Base-by-base conservation (phyloP, 2,797 vertebrate species). In the Melanotaenia maccullochi region DNA sequence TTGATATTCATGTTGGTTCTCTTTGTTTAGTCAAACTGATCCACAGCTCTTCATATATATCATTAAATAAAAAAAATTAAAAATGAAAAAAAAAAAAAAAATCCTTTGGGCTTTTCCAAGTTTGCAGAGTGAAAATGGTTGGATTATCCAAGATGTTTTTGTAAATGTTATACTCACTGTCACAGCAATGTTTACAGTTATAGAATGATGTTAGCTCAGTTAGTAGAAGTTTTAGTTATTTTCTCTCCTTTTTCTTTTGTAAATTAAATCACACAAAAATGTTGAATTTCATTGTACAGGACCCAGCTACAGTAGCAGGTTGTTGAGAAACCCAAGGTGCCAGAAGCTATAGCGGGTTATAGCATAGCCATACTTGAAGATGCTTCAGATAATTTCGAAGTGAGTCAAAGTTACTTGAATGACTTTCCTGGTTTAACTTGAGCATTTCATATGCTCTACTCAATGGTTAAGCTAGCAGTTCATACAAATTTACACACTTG, bases 351-450 rank as follows among this genome's bases (percentile, higher is more conserved):
- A 95, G 95, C 94, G 93, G 95, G 96, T 96, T 94, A 95, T 95
- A 91, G 86, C 88, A 96, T 95, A 96, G 96, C 97, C 97, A 98
- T 98, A 99, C 97, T 98, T 97, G 96, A 98, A 97, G 94, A 96
- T 93, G 95, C 93, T 96, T 96, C 88, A 92, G 91, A 90, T 92
- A 87, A 87, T 90, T 89, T 92, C 89, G 88, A 94, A 95, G 92
- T 87, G 91, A 96, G 95, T 98, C 96, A 96, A 95, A 94, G 95
- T 96, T 98, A 98, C 97, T 99, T 99, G 97, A 99, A 99, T 95
- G 94, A 97, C 93, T 95, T 95, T 95, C 93, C 95, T 94, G 96
- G 95, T 93, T 94, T 95, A 93, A 94, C 93, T 92, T 93, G 95
- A 71, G 92, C 94, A 95, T 94, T 94, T 89, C 86, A 78, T 75